phyloP scores from a whole-genome alignment of 2,888 invertebrate species.

The Hanleya hanleyi region DNA sequence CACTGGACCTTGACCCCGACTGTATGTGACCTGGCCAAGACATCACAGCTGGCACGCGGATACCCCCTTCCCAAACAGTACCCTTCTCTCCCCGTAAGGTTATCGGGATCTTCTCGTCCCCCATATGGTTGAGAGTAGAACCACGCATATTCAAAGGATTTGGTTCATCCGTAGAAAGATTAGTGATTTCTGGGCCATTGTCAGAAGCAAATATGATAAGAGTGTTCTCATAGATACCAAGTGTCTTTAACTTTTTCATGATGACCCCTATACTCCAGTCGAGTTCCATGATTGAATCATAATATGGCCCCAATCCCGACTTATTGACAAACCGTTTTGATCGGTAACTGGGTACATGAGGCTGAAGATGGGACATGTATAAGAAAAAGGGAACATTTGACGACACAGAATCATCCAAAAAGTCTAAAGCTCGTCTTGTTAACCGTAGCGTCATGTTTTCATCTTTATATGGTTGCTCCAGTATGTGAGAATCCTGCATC shows the following conservation, averaged over 20 bases:
- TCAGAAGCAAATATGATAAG: constrained; percentile 30
- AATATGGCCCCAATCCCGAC: constrained; percentile 22
- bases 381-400: constrained; percentile 21
- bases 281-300: constrained; percentile 29
- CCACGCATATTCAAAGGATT: neutral
- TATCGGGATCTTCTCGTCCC: neutral
- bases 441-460: constrained; percentile 19
- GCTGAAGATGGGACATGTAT: constrained; percentile 27
- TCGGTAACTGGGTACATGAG: constrained; percentile 22
- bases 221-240: constrained; percentile 26
- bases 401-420: constrained; percentile 16
- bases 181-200: constrained; percentile 27
- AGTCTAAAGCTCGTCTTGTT: constrained; percentile 20
- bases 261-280: constrained; percentile 36
- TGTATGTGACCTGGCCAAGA: constrained; percentile 20
- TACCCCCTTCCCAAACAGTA: constrained; percentile 28
- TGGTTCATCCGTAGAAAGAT: constrained; percentile 2
- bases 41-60: constrained; percentile 33
- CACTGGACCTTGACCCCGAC: constrained; percentile 7
- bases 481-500: constrained; percentile 25
- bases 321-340: constrained; percentile 21
- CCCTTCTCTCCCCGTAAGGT: constrained; percentile 25
- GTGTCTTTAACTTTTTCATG: constrained; percentile 14
- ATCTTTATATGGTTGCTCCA: constrained; percentile 30
- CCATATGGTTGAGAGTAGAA: neutral